phyloP scores from a whole-genome alignment of 2,113 vertebrate species.

The Numida meleagris region DNA sequence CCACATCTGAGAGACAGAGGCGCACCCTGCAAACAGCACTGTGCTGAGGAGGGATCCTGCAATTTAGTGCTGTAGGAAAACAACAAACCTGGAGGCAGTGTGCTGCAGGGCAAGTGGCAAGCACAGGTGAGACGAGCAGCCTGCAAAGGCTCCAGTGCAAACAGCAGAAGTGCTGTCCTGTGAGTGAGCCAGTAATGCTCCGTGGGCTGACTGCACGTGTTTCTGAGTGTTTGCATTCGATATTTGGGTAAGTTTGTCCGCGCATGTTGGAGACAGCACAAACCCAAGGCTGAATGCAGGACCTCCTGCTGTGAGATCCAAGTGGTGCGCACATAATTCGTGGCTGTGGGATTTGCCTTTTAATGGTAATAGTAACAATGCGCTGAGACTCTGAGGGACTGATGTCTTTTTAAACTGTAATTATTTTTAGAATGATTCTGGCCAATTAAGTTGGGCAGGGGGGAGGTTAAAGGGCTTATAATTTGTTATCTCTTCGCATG shows the following conservation, averaged over 20 bases:
- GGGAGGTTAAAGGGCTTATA: accelerated
- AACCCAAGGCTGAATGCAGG: neutral
- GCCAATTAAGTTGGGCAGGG: neutral
- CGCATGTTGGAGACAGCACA: neutral
- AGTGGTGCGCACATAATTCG: neutral
- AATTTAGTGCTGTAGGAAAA: neutral
- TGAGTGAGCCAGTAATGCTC: neutral
- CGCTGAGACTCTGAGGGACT: accelerated
- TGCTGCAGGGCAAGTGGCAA: neutral
- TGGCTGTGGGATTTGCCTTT: neutral
- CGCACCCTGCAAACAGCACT: neutral
- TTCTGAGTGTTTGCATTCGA: neutral
- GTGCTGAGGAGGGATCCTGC: neutral
- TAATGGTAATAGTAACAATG: accelerated
- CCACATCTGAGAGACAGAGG: constrained; percentile 19
- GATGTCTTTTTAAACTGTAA: neutral
- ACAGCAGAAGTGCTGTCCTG: neutral
- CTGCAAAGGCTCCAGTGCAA: neutral
- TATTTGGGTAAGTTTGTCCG: neutral
- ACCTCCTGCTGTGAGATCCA: neutral
- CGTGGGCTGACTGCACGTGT: neutral
- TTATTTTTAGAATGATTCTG: neutral
- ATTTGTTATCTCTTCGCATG: neutral
- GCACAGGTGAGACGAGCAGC: neutral
- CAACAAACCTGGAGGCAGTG: neutral